Conservation (phyloP, 92 coral and sea anemone genomes). For the Galaxea fascicularis region DNA sequence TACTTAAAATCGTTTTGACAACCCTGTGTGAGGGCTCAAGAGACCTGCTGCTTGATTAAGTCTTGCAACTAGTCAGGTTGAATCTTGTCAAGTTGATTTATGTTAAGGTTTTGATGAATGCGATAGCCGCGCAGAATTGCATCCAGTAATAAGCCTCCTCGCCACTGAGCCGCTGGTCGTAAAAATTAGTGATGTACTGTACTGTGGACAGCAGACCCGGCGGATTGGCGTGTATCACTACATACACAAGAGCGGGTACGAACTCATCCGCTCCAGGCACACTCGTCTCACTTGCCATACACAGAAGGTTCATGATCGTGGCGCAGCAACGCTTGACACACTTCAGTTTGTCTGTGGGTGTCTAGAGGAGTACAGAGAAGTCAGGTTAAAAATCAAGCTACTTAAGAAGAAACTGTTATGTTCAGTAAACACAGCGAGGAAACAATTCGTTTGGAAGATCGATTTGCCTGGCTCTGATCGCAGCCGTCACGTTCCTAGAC, state of each 20-base stretch:
- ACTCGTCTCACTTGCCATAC: slow-evolving; percentile 87
- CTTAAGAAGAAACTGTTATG: no score
- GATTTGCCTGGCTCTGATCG: no score
- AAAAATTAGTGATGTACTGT: slow-evolving; percentile 88
- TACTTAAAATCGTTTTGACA: no score
- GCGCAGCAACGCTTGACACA: slow-evolving; percentile 98
- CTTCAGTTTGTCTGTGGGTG: slow-evolving; percentile 97
- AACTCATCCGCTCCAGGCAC: slow-evolving; percentile 99
- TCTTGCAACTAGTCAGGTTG: not conserved
- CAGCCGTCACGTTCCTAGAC: no score
- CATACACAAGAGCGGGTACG: slow-evolving; percentile 92
- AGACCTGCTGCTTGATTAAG: not conserved
- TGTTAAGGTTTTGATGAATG: slow-evolving; percentile 82
- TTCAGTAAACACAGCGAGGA: no score
- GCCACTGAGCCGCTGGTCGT: slow-evolving; percentile 84
- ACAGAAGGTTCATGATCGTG: slow-evolving; percentile 94
- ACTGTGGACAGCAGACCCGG: slow-evolving; percentile 95
- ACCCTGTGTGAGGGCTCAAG: no score
- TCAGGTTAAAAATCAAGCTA: not conserved
- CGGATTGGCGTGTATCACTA: slow-evolving; percentile 95
- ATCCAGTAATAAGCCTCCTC: slow-evolving; percentile 99
- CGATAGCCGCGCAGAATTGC: slow-evolving; percentile 98
- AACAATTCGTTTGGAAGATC: no score
- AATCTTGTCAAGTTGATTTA: not conserved
- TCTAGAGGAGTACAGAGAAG: slow-evolving; percentile 48